Percentiles rank a stretch among this genome's conserved stretches.
Conservation (phyloP, 2,113 vertebrate genomes). For the Chamaea fasciata region DNA sequence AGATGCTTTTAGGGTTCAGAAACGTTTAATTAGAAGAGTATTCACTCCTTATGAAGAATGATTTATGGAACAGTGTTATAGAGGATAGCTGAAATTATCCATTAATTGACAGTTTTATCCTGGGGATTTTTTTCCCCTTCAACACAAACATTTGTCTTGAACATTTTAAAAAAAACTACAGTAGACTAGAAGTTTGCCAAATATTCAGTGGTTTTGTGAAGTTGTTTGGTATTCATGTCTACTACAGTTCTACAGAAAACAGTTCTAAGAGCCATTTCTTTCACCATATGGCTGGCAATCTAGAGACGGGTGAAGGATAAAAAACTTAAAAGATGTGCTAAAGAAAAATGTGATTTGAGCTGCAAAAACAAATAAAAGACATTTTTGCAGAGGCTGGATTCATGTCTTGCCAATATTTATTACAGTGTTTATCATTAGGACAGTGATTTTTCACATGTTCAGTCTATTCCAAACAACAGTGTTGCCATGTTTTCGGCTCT, state of each 20-base stretch:
- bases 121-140: conserved; percentile 36
- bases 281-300: conserved; percentile 56
- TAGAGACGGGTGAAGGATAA: conserved; percentile 35
- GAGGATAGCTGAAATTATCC: conserved; percentile 38
- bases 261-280: conserved; percentile 60
- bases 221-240: conserved; percentile 72
- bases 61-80: neutral
- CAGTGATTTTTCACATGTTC: conserved; percentile 35
- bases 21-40: conserved; percentile 56
- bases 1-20: neutral
- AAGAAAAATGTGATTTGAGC: conserved; percentile 54
- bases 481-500: neutral
- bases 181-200: conserved; percentile 72
- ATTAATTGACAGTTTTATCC: conserved; percentile 55
- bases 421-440: conserved; percentile 47
- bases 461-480: conserved; percentile 13
- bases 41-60: conserved; percentile 12
- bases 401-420: conserved; percentile 51
- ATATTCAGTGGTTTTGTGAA: conserved; percentile 75
- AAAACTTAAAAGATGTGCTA: conserved; percentile 51
- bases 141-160: conserved; percentile 72
- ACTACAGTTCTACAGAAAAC: conserved; percentile 67
- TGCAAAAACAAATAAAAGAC: neutral
- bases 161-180: conserved; percentile 66
- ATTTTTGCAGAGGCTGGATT: conserved; percentile 40